Evolutionary conservation across 2,888 invertebrate species (phyloP).

Genomic region (Molorchus minor): DNA sequence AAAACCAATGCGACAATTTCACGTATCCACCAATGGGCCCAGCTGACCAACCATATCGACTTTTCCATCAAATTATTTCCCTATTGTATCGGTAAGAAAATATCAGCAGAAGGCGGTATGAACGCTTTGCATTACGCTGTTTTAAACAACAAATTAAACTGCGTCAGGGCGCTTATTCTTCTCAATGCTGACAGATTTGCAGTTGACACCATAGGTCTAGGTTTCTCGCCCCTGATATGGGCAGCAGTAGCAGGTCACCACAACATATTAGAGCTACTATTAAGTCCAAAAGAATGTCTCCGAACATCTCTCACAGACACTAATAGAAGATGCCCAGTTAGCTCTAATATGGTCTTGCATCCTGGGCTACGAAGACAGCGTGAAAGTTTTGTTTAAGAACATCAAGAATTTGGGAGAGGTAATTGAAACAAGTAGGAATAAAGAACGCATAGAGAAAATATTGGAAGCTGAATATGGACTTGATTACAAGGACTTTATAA

Average conservation of each 20-base stretch:
- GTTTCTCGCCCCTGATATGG: slow-evolving; percentile 18
- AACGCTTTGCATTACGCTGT: slow-evolving; percentile 21
- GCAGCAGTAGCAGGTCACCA: slow-evolving; percentile 10
- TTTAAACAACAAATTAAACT: slow-evolving; percentile 6
- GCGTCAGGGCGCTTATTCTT: slow-evolving; percentile 1
- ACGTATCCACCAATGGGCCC: background rate
- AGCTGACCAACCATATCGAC: slow-evolving; percentile 3
- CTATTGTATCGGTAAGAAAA: no score
- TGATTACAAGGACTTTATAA: background rate
- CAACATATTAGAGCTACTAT: background rate
- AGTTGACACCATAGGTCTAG: slow-evolving; percentile 1
- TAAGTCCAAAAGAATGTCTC: background rate
- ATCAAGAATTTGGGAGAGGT: background rate
- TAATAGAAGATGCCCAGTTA: background rate
- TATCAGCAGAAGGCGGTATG: slow-evolving; percentile 1
- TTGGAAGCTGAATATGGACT: background rate
- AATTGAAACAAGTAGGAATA: background rate
- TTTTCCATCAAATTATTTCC: slow-evolving; percentile 17
- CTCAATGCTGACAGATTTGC: slow-evolving; percentile 9
- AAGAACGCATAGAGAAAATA: background rate
- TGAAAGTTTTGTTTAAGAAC: background rate
- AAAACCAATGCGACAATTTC: slow-evolving; percentile 8
- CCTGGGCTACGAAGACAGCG: slow-evolving; percentile 14
- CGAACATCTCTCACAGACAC: background rate
- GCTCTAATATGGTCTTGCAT: slow-evolving; percentile 15